Evolutionary conservation across 2,113 vertebrate species (phyloP), one percentile per base, ranked within the genome.

Genomic region (Sorex araneus): DNA sequence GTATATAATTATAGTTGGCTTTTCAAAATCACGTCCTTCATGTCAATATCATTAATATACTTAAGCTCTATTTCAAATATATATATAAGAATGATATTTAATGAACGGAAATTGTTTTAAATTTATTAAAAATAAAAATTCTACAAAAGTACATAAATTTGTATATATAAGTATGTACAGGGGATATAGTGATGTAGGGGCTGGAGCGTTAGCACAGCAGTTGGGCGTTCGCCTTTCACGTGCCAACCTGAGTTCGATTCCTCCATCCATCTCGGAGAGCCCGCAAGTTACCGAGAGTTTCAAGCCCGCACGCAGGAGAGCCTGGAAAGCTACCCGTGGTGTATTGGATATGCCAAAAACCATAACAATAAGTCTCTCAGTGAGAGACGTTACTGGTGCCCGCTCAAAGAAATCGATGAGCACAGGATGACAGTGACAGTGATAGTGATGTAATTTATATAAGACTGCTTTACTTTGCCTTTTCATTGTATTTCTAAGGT

Each of bases 111-210:
- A 18, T 70, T 74, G 85, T 84, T 66, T 32, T 71, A 79, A 86
- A 57, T 94, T 84, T 2, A 25, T 54, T 77, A 76, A 32, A 5
- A 73, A 0, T 67, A 87, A 84, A 78, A 34, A 36, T 16, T 73
- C 36, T 75, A 28, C 4, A 94, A 93, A 40, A 92, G 66, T 95
- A 84, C 92, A 64, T 76, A 19, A n/a, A 90, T 94, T 64, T 84
- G 2, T 74, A 15, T 60, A 81, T 75, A 50, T 50, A 50, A 50
- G 50, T 23, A 60, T n/a, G 0, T 25, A 66, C 7, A 18, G 60
- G 21, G 13, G 3, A 32, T 67, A 47, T 34, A 21, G 21, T 40
- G 47, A 73, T 91, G 25, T 78, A 28, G n/a, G n/a, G n/a, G n/a
- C n/a, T n/a, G n/a, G n/a, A n/a, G n/a, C n/a, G n/a, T n/a, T n/a